These are phyloP conservation scores for Epinotia demarniana DNA, from an alignment of 2,888 invertebrate genomes.

Conservation along the genomic window DNA sequence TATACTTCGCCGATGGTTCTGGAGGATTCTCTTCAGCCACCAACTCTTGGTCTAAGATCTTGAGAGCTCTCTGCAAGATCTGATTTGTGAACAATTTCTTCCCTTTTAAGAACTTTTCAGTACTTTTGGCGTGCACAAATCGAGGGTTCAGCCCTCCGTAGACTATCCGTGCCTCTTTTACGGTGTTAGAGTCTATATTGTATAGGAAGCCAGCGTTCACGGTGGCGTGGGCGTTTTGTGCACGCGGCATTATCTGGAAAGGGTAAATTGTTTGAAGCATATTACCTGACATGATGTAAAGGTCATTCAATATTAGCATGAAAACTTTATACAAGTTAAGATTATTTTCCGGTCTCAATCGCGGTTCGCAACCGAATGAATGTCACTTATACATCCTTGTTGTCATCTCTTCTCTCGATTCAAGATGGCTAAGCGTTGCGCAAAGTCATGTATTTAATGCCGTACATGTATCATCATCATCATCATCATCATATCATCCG, in stretches of 20 bases:
- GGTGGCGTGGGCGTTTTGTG: slow-evolving; percentile 90
- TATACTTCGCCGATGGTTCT: slow-evolving; percentile 83
- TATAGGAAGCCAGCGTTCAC: slow-evolving; percentile 88
- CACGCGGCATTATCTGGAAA: slow-evolving; percentile 88
- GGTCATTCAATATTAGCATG: too few relatives aligned
- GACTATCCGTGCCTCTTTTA: slow-evolving; percentile 80
- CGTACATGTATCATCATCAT: too few relatives aligned
- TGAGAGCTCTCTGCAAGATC: slow-evolving; percentile 70
- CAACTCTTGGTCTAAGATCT: slow-evolving; percentile 59
- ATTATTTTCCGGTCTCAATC: too few relatives aligned
- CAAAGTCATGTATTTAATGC: too few relatives aligned
- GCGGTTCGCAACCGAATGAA: too few relatives aligned
- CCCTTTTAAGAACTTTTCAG: slow-evolving; percentile 78
- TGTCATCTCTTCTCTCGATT: too few relatives aligned
- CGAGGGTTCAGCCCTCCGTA: slow-evolving; percentile 84
- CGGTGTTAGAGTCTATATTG: slow-evolving; percentile 73
- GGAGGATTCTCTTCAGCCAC: slow-evolving; percentile 68
- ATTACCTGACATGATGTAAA: too few relatives aligned
- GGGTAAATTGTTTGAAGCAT: neutral
- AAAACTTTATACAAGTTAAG: too few relatives aligned
- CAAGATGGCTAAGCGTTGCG: too few relatives aligned
- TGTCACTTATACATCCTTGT: too few relatives aligned
- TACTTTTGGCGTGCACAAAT: slow-evolving; percentile 77
- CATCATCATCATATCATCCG: too few relatives aligned
- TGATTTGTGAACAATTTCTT: slow-evolving; percentile 70